Conservation (phyloP, 2,888 invertebrate species). For the Parthenolecanium corni region DNA sequence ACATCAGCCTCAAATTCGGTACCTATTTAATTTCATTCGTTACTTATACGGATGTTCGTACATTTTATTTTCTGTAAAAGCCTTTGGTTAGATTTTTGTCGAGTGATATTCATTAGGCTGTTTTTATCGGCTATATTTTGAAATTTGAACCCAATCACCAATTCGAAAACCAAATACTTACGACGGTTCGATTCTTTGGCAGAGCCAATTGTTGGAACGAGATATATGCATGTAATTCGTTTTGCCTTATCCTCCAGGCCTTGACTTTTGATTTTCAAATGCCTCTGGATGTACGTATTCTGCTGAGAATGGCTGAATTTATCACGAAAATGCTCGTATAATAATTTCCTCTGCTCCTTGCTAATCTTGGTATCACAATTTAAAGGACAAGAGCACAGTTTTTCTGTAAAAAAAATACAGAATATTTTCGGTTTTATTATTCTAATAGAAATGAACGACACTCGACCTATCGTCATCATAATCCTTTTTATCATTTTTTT, state of each 20-base stretch:
- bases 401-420: slow-evolving; percentile 38
- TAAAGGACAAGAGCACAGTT: slow-evolving; percentile 46
- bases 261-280: slow-evolving; percentile 22
- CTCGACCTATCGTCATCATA: no score
- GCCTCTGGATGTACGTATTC: slow-evolving; percentile 14
- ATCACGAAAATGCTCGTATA: slow-evolving; percentile 18
- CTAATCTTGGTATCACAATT: slow-evolving; percentile 44
- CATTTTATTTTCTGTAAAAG: no score
- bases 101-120: no score
- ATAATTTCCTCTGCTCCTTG: slow-evolving; percentile 6
- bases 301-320: slow-evolving; percentile 1
- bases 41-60: no score
- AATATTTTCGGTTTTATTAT: no score
- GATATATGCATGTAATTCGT: slow-evolving; percentile 45
- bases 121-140: no score
- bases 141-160: no score
- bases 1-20: no score
- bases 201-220: slow-evolving; percentile 38
- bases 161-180: slow-evolving; percentile 10
- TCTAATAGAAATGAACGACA: no score
- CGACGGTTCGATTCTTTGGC: slow-evolving; percentile 4
- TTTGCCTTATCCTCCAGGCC: slow-evolving; percentile 33
- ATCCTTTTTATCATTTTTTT: no score
- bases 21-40: no score
- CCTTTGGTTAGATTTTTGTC: no score